These are phyloP conservation scores for Xestoiulus laeticollis DNA, from an alignment of 2,888 invertebrate species.

Conservation along the genomic window DNA sequence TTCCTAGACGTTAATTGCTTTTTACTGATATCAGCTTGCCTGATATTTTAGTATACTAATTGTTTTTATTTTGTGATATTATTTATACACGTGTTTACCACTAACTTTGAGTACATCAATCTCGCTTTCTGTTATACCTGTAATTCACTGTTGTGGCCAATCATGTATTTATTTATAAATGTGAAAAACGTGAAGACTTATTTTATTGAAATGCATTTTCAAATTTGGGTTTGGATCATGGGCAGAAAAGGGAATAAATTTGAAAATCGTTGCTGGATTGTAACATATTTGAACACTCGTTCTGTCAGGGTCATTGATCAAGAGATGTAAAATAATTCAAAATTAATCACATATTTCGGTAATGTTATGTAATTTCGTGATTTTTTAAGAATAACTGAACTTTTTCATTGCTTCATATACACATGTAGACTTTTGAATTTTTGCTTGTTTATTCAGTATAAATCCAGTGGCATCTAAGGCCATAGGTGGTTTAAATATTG, in stretches of 20 bases:
- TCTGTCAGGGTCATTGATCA: not conserved
- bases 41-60: conserved; percentile 26
- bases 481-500: too few species aligned
- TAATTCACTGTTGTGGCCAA: conserved; percentile 8
- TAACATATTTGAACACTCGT: not conserved
- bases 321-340: not conserved
- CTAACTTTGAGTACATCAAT: not conserved
- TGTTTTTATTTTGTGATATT: conserved; percentile 6
- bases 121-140: not conserved
- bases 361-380: too few species aligned
- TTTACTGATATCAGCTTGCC: not conserved
- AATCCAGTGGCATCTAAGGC: too few species aligned
- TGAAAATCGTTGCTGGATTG: not conserved
- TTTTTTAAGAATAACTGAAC: too few species aligned
- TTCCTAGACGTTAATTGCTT: not conserved
- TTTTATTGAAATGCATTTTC: not conserved
- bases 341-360: too few species aligned
- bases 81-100: not conserved
- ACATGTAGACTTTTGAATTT: too few species aligned
- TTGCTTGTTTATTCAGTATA: too few species aligned
- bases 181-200: not conserved
- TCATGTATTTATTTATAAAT: conserved; percentile 11
- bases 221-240: not conserved
- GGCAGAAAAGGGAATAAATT: not conserved
- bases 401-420: too few species aligned